Evolutionary conservation across 2,888 invertebrate species (phyloP), one percentile per base, ranked within the genome.

Genomic region (Mythimna loreyi): DNA sequence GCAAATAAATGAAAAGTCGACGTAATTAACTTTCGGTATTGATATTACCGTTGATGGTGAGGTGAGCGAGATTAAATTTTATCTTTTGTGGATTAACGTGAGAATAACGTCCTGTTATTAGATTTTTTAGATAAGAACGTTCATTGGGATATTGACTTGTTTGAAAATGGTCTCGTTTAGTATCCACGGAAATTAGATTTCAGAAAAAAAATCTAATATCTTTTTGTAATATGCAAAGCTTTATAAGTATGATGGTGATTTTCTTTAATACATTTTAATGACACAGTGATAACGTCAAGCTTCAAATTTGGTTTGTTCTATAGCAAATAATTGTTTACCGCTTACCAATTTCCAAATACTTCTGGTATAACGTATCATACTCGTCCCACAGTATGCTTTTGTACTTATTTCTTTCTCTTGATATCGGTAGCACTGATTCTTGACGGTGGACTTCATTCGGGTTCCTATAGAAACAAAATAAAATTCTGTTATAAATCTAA

Each of bases 291-390:
- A 3, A 36, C 4, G 36, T 36, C 3, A 13, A 36, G 36, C 25
- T 19, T 56, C 6, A 57, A 0, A 8, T 4, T 43, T 25, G 11
- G 45, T 40, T n/a, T 19, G 9, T 1, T 28, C 2, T 45, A 13
- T 0, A 55, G n/a, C 1, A n/a, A 3, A 13, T 2, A n/a, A 5
- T 5, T 21, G 0, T 13, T 8, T n/a, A 36, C 8, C 25, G 62
- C 97, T 97, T 96, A 99, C 99, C 98, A 82, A 99, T 98, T 96
- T 98, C 98, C 88, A 99, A 96, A 94, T 99, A 99, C 90, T 99
- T 98, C 91, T 99, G 99, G 94, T 98, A 98, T 52, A 98, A 96
- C 0, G 98, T 98, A 91, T 99, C 98, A 93, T 99, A 99, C 90
- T 98, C 98, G 80, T 99, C 99, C 99, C 99, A 99, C 4, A 97